Base-by-base conservation (phyloP, 2,888 invertebrate species). In the Endomychus coccineus region DNA sequence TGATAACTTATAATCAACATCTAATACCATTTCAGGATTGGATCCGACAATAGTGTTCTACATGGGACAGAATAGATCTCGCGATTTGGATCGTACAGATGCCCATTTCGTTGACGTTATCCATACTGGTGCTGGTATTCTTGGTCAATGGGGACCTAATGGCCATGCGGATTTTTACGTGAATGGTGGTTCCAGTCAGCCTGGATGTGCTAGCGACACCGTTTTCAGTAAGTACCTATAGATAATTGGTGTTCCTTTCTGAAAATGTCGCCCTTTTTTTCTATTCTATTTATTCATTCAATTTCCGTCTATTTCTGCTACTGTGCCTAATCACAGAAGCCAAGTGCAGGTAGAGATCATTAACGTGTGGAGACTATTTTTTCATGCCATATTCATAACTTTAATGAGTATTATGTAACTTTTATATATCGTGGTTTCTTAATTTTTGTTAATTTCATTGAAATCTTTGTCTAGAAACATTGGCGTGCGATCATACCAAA, bases 81-180 rank as follows among this genome's bases (percentile, higher is more conserved):
- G 79, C 11, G 88, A 88, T 57, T 64, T 89, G 59, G 88, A 88
- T 64, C 72, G 78, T 32, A 74, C 79, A 0, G 88, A 89, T 55
- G 88, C 88, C 0, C 74, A 83, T 52, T 88, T 88, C 54, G 87
- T 88, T 27, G 88, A 88, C 58, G 78, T 82, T 38, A 60, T 89
- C 15, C 89, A 89, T 60, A 89, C 88, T 0, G 88, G 87, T 0
- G 88, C 89, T 0, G 89, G 89, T 0, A 85, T 89, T 45, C 70
- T 89, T 15, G 89, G 89, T 0, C 89, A 89, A 56, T 88, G 88
- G 87, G 87, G 88, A 2, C 86, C 87, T 1, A 87, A 81, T 45
- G 88, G 88, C 0, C 88, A 89, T 58, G 88, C 85, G 1, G 89
- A 89, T 61, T 89, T 87, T 62, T 89, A 88, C 62, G 83, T 89